Base-by-base conservation (phyloP, 1,140 invertebrate genomes). In the Drosophila rhopaloa region DNA sequence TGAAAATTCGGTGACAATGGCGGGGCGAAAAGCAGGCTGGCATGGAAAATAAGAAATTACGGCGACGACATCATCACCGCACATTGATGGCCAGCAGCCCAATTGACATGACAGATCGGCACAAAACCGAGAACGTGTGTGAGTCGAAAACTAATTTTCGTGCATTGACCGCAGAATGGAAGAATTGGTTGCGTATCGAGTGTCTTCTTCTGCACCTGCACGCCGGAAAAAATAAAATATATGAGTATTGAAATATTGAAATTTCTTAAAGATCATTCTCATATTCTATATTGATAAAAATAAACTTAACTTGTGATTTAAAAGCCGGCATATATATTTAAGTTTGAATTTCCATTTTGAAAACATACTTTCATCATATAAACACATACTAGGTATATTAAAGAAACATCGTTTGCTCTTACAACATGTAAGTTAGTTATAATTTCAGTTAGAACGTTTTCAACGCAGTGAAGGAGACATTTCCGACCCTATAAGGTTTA, bases 21-120 rank as follows among this genome's bases (percentile, higher is more conserved):
- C 60, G 60, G 65, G 65, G 65, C 35, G 32, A 19, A 37, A 29
- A 9, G 48, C 14, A 43, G 50, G 44, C 62, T 59, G 74, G 76
- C 74, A 81, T 68, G 79, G 60, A 76, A 84, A 83, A 79, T 78
- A 84, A 84, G 78, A 84, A 83, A 79, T 79, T 79, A 83, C 66
- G 78, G 72, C 58, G 68, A 56, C 71, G 57, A 65, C 59, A 55
- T 76, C 71, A 59, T 66, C 60, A 40, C 37, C 68, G 27, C 68
- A 72, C 67, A 75, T 63, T 75, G 72, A 75, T 76, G 72, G 58
- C 71, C 66, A 50, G 24, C 35, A 16, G 14, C 29, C 44, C 51
- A 46, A 55, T 27, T 37, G 14, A 72, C 53, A 56, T 71, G 68
- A 72, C 68, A 67, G 67, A 56, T 70, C 71, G 47, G 67, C 24